phyloP scores from a whole-genome alignment of 2,797 vertebrate species.

The Ibycter americanus region DNA sequence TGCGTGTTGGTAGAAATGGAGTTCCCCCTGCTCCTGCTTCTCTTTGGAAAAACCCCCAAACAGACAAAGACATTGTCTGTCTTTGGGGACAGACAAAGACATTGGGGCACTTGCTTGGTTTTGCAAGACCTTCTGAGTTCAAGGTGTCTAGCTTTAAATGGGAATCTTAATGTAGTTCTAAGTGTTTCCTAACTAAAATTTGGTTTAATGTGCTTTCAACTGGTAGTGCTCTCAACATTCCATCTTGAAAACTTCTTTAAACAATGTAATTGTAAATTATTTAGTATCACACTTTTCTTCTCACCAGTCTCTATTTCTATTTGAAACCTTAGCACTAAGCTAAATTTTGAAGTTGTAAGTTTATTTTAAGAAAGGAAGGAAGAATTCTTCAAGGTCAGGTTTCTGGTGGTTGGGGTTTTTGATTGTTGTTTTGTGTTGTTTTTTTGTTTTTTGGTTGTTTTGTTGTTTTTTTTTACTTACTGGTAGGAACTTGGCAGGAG shows the following conservation, averaged over 20 bases:
- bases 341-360: not conserved
- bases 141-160: not conserved
- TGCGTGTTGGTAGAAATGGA: not conserved
- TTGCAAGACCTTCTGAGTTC: not conserved
- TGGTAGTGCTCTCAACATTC: not conserved
- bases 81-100: not conserved
- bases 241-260: not conserved
- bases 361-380: not conserved
- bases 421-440: not conserved
- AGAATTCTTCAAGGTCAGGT: not conserved
- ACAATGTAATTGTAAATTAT: not conserved
- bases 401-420: not conserved
- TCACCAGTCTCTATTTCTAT: not conserved
- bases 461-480: not conserved
- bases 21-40: accelerated
- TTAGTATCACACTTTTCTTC: not conserved
- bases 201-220: not conserved
- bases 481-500: not conserved
- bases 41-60: not conserved
- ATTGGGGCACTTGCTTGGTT: not conserved
- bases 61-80: too few relatives aligned
- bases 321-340: not conserved
- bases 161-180: not conserved
- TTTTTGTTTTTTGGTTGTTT: not conserved
- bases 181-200: not conserved